Conservation (phyloP, 2,113 vertebrate species). For the Motacilla alba region DNA sequence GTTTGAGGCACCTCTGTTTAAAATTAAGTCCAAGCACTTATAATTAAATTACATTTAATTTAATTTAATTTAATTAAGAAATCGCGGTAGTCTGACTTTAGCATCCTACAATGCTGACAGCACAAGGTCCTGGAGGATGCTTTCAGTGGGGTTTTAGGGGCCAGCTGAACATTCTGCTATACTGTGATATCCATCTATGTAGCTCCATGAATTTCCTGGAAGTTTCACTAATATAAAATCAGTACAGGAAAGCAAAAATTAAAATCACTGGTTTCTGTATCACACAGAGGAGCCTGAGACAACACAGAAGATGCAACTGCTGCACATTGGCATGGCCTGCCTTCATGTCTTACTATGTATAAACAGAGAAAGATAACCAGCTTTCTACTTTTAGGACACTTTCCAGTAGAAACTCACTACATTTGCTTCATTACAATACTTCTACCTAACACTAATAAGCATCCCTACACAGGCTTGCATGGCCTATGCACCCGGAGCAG, state of each 20-base stretch:
- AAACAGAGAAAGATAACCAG: background rate
- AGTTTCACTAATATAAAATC: background rate
- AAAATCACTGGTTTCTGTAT: background rate
- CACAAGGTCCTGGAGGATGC: background rate
- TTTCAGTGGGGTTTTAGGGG: background rate
- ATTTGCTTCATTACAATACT: background rate
- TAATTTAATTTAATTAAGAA: no score
- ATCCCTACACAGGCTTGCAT: rapidly evolving
- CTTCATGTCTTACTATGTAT: background rate
- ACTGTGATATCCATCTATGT: background rate
- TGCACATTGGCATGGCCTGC: background rate
- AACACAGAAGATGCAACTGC: background rate
- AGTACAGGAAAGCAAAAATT: background rate
- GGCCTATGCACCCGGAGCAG: background rate
- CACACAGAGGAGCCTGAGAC: background rate
- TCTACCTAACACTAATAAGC: background rate
- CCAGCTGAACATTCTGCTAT: background rate
- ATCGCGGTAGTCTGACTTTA: background rate
- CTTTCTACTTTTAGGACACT: background rate
- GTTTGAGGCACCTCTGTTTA: background rate
- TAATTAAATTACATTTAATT: background rate
- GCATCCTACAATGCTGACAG: background rate
- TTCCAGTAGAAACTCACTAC: background rate
- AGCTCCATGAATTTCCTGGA: background rate
- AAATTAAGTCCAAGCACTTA: background rate